Evolutionary conservation across 2,797 vertebrate genomes (phyloP).

Genomic region (Chrysocyon brachyurus): DNA sequence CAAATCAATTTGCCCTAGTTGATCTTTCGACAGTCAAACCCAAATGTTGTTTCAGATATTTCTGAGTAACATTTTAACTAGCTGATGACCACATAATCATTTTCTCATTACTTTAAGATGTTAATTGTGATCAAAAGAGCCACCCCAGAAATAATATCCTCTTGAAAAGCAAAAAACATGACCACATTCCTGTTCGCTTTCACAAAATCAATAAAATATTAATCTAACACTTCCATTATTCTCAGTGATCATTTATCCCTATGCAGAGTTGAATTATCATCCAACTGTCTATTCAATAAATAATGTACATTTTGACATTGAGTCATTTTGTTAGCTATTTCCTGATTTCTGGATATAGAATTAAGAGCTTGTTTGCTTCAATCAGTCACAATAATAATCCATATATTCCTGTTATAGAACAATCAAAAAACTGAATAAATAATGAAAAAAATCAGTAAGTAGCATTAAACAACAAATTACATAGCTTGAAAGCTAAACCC

Average conservation of each 20-base stretch:
- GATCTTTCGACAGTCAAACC: not conserved
- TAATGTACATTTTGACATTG: not conserved
- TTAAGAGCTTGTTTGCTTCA: not conserved
- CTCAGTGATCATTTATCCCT: slow-evolving; percentile 6
- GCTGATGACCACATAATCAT: not conserved
- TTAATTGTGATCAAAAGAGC: slow-evolving; percentile 52
- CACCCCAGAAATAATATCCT: not conserved
- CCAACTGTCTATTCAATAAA: slow-evolving; percentile 21
- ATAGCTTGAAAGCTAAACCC: not conserved
- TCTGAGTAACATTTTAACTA: slow-evolving; percentile 13
- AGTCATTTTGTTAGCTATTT: slow-evolving; percentile 49
- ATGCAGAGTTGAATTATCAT: slow-evolving; percentile 7
- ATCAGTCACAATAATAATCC: slow-evolving; percentile 16
- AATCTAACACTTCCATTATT: not conserved
- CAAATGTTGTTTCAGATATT: not conserved
- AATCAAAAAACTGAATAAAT: not conserved
- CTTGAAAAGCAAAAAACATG: not conserved
- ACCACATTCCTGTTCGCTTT: not conserved
- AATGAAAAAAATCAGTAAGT: not conserved
- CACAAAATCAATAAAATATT: slow-evolving; percentile 8
- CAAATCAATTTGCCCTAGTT: slow-evolving; percentile 18
- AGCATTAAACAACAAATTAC: not conserved
- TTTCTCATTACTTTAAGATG: not conserved
- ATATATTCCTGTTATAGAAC: not conserved
- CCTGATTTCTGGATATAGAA: slow-evolving; percentile 25